These are phyloP conservation scores for Tachypleus tridentatus DNA, from an alignment of 1,140 invertebrate species.

Conservation along the genomic window DNA sequence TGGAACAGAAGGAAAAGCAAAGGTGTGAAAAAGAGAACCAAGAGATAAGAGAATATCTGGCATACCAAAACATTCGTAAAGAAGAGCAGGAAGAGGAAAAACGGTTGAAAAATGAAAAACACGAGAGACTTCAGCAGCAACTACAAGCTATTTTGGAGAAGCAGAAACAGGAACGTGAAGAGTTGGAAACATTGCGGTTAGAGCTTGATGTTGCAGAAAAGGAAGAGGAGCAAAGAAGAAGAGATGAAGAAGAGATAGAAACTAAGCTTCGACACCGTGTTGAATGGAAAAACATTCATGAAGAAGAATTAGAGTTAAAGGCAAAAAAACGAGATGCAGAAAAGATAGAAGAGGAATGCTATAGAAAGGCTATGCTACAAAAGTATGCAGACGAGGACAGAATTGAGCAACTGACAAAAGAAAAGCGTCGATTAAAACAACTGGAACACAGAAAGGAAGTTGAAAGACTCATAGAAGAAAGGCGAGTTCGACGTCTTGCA, in stretches of 20 bases:
- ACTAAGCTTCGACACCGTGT: background rate
- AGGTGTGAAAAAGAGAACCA: background rate
- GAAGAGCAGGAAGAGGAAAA: background rate
- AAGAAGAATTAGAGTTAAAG: background rate
- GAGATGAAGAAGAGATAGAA: background rate
- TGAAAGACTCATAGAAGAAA: background rate
- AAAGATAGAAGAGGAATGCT: background rate
- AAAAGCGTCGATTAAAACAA: conserved; percentile 3
- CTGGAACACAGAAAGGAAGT: conserved; percentile 1
- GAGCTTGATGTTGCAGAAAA: conserved; percentile 2
- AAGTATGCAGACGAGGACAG: background rate
- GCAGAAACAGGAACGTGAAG: no score
- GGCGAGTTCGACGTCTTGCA: background rate
- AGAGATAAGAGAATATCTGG: background rate
- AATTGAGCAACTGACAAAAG: background rate
- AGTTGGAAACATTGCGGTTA: background rate
- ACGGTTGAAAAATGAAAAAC: background rate
- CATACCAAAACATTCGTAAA: background rate
- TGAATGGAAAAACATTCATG: background rate
- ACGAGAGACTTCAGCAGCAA: no score
- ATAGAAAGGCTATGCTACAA: background rate
- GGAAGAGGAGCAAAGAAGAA: background rate
- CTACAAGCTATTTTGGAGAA: no score
- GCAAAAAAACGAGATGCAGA: background rate
- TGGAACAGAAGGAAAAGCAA: background rate